A percentile compares a stretch with the other conserved stretches of the same genome.
These are phyloP conservation scores for Cyclophora albipunctata DNA, from an alignment of 2,888 invertebrate species.

Conservation along the genomic window DNA sequence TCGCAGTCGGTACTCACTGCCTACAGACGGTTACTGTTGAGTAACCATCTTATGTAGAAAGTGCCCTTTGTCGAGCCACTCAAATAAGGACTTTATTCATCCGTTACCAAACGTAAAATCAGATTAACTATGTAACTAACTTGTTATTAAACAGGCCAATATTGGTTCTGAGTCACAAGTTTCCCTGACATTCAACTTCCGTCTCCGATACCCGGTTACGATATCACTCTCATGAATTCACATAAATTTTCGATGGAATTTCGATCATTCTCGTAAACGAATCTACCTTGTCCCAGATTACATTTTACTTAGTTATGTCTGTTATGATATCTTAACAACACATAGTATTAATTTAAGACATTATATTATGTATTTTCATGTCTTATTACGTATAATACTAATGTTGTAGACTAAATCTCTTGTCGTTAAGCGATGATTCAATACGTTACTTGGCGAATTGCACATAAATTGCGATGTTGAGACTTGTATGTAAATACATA, in stretches of 20 bases:
- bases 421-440: too few species aligned
- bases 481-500: too few species aligned
- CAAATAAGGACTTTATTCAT: conserved; percentile 25
- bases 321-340: too few species aligned
- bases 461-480: too few species aligned
- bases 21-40: conserved; percentile 14
- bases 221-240: conserved; percentile 12
- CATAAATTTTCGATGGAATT: conserved; percentile 13
- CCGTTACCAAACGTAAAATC: conserved; percentile 17
- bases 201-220: conserved; percentile 16
- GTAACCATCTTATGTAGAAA: conserved; percentile 40
- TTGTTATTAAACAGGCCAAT: conserved; percentile 2
- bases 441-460: too few species aligned
- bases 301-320: neutral
- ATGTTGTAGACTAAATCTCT: too few species aligned
- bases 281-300: conserved; percentile 11
- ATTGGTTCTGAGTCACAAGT: conserved; percentile 9
- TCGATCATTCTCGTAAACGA: conserved; percentile 13
- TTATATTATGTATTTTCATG: too few species aligned
- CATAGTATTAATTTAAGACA: too few species aligned
- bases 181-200: conserved; percentile 27
- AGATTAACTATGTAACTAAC: conserved; percentile 1
- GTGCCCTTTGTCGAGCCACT: conserved; percentile 44
- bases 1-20: neutral
- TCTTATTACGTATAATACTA: too few species aligned